Evolutionary conservation across 2,888 invertebrate genomes (phyloP), one percentile per base, ranked within the genome.

Genomic region (Megastigmus dorsalis): DNA sequence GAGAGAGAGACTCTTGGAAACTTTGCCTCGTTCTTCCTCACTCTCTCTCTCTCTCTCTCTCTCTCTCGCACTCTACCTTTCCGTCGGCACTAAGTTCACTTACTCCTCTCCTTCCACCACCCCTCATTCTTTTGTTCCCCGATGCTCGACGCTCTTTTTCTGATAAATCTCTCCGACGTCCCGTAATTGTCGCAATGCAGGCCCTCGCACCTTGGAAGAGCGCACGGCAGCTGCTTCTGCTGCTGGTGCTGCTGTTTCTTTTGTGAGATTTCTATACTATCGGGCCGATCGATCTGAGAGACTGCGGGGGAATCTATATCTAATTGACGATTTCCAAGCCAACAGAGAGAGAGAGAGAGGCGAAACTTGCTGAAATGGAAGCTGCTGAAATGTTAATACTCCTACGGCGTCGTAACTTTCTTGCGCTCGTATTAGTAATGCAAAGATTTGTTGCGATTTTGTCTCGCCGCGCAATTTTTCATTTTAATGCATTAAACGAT

Each of bases 81-180:
- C 45, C 41, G 23, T 36, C 63, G 41, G 36, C 38, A 41, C 38
- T 48, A 48, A 54, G 52, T 69, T 69, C 54, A 67, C 75, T 66
- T 67, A 20, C 69, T 77, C 70, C 55, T 55, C 54, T n/a, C 43
- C 50, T 10, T 48, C 45, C 30, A n/a, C 15, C 41, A 20, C n/a
- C 38, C n/a, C 36, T 60, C 36, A 23, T 36, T 30, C 55, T 57
- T 48, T 68, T 65, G 38, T 73, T 60, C 30, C 45, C 45, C 57
- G n/a, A n/a, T 43, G 28, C 41, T 15, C 55, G 38, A 7, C 26
- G 54, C 75, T 28, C 36, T 67, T 71, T 73, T 67, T 57, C 81
- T 81, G 67, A 84, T 84, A 84, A 84, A 84, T 84, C 82, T 84
- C 79, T 78, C 79, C 68, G 78, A 76, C 77, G 80, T 81, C 73